Evolutionary conservation across 2,797 vertebrate genomes (phyloP).

Genomic region (Chelidonichthys spinosus): DNA sequence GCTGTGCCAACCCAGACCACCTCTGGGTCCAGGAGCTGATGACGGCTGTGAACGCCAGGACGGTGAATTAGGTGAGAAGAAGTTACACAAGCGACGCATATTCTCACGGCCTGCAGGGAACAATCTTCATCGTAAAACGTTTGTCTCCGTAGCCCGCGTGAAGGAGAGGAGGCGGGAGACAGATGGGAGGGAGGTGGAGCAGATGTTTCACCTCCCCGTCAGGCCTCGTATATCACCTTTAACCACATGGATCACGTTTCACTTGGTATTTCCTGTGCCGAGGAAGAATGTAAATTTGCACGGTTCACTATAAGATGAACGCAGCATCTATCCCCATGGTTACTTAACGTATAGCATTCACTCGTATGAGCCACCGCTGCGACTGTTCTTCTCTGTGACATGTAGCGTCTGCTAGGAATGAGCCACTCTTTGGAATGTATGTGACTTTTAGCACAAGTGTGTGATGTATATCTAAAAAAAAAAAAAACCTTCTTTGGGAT

Average conservation of each 20-base stretch:
- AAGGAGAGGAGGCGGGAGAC: constrained; percentile 19
- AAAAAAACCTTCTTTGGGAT: constrained; percentile 2
- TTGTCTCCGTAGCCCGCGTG: constrained; percentile 39
- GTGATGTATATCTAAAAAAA: constrained; percentile 8
- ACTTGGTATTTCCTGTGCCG: constrained; percentile 53
- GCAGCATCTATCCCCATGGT: constrained; percentile 7
- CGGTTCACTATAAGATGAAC: constrained; percentile 19
- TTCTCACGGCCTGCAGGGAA: not conserved
- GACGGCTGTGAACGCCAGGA: rapidly evolving
- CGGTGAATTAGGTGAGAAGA: constrained; percentile 8
- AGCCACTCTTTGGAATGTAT: constrained; percentile 69
- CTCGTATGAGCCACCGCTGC: constrained; percentile 37
- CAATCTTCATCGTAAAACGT: not conserved
- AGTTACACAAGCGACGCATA: not conserved
- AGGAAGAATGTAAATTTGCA: constrained; percentile 47
- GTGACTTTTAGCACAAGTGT: constrained; percentile 12
- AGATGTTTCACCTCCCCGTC: constrained; percentile 18
- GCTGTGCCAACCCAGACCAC: constrained; percentile 73
- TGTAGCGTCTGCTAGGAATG: constrained; percentile 60
- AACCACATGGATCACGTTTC: constrained; percentile 30
- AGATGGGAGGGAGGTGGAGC: not conserved
- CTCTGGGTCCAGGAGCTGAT: constrained; percentile 39
- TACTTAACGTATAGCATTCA: constrained; percentile 29
- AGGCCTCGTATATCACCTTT: constrained; percentile 32
- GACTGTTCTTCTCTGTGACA: constrained; percentile 35